Evolutionary conservation across 2,888 invertebrate species (phyloP), one percentile per base, ranked within the genome.

Genomic region (Lithophane ornitopus): DNA sequence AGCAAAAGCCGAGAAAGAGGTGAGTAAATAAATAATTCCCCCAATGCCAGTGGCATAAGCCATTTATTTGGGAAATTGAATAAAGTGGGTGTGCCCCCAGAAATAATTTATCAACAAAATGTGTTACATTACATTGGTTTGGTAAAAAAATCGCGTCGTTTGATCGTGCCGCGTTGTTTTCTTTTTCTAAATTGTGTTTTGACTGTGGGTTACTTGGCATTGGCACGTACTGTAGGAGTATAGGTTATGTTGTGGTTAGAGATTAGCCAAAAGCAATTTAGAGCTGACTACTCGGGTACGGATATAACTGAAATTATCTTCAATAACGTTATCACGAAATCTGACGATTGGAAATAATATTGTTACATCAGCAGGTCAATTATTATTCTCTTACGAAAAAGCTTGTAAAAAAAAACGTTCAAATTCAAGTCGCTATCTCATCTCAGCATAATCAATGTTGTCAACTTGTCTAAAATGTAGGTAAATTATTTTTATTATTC

Each of bases 61-160:
- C 90, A 92, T 92, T 91, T 92, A 92, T 91, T 90, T 87, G 86
- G 82, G 85, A 89, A 91, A 91, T 91, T 90, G 92, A 92, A 92
- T 88, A 90, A 91, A 89, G 88, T 88, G 89, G 89, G 90, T 86
- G 90, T 89, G 72, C 72, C 85, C 88, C 82, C 82, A 83, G 74
- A 90, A 90, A 92, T 92, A 91, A 92, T 92, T 91, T 92, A 92
- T 92, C 92, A 92, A 90, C 87, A 78, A 87, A 92, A 91, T 91
- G 91, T 90, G 90, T 90, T 90, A 90, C 92, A 89, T 92, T 91
- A 90, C 89, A 89, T 88, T 87, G 86, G 85, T 80, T 82, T 74
- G 74, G 85, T 86, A 85, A 89, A 91, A 90, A 91, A 91, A 91
- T 90, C 86, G 86, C 84, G 85, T 84, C 87, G 88, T 90, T 91